These are phyloP conservation scores for Idaea biselata DNA, from an alignment of 2,888 invertebrate genomes.

Conservation along the genomic window DNA sequence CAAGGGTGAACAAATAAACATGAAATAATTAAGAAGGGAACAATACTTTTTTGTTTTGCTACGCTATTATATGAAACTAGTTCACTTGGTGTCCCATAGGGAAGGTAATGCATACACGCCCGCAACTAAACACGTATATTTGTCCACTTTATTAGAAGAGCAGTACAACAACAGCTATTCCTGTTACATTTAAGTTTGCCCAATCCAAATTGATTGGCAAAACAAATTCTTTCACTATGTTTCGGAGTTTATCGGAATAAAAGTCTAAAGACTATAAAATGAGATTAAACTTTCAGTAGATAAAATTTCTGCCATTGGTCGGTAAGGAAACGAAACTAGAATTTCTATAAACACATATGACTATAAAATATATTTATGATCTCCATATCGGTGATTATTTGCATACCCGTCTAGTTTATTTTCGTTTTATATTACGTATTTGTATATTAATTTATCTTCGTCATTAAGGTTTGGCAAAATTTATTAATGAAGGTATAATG, in stretches of 20 bases:
- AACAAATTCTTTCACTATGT: too few species aligned
- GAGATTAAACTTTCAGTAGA: constrained; percentile 10
- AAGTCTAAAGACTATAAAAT: too few species aligned
- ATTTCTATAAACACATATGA: constrained; percentile 26
- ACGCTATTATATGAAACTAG: not conserved
- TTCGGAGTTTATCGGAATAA: too few species aligned
- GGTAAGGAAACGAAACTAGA: constrained; percentile 29
- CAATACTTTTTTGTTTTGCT: constrained; percentile 9
- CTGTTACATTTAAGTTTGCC: too few species aligned
- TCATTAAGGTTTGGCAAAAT: not conserved
- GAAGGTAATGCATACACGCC: constrained; percentile 17
- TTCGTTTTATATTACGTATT: constrained; percentile 14
- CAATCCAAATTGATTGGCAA: too few species aligned
- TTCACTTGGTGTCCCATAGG: not conserved
- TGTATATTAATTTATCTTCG: constrained; percentile 5
- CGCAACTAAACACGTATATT: constrained; percentile 18
- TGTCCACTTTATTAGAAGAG: too few species aligned
- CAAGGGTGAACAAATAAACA: not conserved
- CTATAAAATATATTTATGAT: constrained; percentile 12
- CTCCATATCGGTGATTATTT: constrained; percentile 27
- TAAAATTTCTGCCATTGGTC: constrained; percentile 28
- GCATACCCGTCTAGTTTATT: constrained; percentile 26
- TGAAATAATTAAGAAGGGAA: not conserved
- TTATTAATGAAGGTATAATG: not conserved
- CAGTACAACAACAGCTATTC: too few species aligned